Percentiles rank a stretch among this genome's conserved stretches.
These are phyloP conservation scores for Mormyrus proboscirostris DNA, from an alignment of 2,797 vertebrate species.

Conservation along the genomic window DNA sequence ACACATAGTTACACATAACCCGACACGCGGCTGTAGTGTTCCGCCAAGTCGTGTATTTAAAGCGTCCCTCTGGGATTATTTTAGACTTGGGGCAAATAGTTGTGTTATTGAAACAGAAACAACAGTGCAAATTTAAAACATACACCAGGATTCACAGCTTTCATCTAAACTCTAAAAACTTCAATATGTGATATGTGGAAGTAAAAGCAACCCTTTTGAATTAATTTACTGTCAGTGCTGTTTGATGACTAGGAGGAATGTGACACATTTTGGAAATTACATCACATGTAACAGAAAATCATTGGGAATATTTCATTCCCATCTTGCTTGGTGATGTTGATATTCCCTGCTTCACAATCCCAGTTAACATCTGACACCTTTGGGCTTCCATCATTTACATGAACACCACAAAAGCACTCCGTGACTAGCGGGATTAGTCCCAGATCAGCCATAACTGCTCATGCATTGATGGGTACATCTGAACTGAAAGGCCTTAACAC, in stretches of 20 bases:
- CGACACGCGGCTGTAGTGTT: conserved; percentile 30
- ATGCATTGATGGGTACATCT: not conserved
- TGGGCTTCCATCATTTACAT: not conserved
- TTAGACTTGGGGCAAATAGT: conserved; percentile 48
- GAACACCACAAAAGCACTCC: not conserved
- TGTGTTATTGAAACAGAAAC: conserved; percentile 36
- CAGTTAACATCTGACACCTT: not conserved
- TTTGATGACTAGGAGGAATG: not conserved
- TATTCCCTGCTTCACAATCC: not conserved
- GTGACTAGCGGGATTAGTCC: not conserved
- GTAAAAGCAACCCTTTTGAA: conserved; percentile 43
- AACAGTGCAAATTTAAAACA: conserved; percentile 52
- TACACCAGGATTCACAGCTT: conserved; percentile 37
- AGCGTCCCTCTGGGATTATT: conserved; percentile 37
- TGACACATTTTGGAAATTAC: conserved; percentile 8
- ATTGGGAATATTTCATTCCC: not conserved
- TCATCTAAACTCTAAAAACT: conserved; percentile 29
- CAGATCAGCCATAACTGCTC: not conserved
- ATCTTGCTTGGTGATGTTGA: not conserved
- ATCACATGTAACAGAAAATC: not conserved
- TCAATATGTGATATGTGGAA: conserved; percentile 40
- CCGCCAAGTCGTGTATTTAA: conserved; percentile 1
- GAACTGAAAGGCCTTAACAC: not conserved
- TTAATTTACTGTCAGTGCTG: conserved; percentile 32
- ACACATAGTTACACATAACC: conserved; percentile 29